Base-by-base conservation (phyloP, 2,797 vertebrate species). In the Melanotaenia parkinsoni region DNA sequence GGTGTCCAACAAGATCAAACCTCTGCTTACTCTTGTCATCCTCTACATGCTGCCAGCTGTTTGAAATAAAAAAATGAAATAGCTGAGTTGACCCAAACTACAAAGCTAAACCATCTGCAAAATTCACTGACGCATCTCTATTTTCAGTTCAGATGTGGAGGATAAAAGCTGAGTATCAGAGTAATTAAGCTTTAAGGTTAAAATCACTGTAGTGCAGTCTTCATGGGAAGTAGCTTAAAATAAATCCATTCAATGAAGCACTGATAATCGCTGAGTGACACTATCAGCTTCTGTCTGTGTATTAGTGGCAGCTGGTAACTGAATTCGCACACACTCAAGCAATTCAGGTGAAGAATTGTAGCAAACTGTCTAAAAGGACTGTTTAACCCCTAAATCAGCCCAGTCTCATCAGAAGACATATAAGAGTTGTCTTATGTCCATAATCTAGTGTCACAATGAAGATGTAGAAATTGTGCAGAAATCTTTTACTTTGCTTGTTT, bases 131-230 rank as follows among this genome's bases (percentile, higher is more conserved):
- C 26, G 28, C 28, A 30, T 30, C 28, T 60, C 14, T 2, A 51
- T 33, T n/a, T 66, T 58, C 58, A 67, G 22, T 56, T 61, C 12
- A 51, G 58, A 54, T 45, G 22, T 33, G 43, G 43, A 71, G 62
- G 16, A 69, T 30, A 70, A 62, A 50, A 70, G 50, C 43, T 14
- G 33, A 53, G 33, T 26, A 4, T 4, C 38, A n/a, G 22, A 54
- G 37, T 43, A 4, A 43, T 62, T 53, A 62, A 24, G 53, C 63
- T 30, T 58, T 26, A 35, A 56, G 51, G 67, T 61, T 51, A 22
- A 62, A 68, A 68, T 11, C 28, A 45, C 28, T 38, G 12, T 4
- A 43, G 47, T 53, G 1, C 11, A 24, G 22, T 56, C 5, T 30
- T 28, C 2, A 16, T 56, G 14, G 53, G 24, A 54, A 26, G 51